Conservation (phyloP, 2,888 invertebrate genomes). For the Limnephilus marmoratus region DNA sequence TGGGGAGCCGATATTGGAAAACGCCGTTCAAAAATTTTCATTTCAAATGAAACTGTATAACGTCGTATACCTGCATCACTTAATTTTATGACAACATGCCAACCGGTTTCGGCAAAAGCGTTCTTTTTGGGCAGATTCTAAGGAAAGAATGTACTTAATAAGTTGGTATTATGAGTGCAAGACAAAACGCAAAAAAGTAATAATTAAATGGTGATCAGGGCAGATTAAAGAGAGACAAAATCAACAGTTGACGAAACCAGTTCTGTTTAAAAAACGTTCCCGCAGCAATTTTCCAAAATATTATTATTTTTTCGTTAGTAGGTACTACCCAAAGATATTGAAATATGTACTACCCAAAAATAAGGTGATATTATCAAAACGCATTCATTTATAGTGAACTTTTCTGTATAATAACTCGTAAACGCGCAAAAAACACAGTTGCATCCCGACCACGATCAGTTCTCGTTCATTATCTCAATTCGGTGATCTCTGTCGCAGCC, state of each 20-base stretch:
- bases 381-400: neutral
- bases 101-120: neutral
- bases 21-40: too few species aligned
- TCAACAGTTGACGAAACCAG: neutral
- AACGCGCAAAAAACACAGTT: neutral
- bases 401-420: neutral
- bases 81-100: neutral
- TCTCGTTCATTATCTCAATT: constrained; percentile 15
- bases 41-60: too few species aligned
- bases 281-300: neutral
- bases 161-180: too few species aligned
- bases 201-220: too few species aligned
- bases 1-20: neutral
- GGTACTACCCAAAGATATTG: too few species aligned
- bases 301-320: neutral
- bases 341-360: too few species aligned
- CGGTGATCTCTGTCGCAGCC: constrained; percentile 23
- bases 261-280: neutral
- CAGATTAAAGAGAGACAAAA: too few species aligned
- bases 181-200: too few species aligned
- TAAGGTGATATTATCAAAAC: neutral
- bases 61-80: neutral
- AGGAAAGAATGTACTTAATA: too few species aligned
- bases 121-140: neutral
- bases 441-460: neutral